Evolutionary conservation across 1,140 invertebrate genomes (phyloP), one percentile per base, ranked within the genome.

Genomic region (Telenomus remus): DNA sequence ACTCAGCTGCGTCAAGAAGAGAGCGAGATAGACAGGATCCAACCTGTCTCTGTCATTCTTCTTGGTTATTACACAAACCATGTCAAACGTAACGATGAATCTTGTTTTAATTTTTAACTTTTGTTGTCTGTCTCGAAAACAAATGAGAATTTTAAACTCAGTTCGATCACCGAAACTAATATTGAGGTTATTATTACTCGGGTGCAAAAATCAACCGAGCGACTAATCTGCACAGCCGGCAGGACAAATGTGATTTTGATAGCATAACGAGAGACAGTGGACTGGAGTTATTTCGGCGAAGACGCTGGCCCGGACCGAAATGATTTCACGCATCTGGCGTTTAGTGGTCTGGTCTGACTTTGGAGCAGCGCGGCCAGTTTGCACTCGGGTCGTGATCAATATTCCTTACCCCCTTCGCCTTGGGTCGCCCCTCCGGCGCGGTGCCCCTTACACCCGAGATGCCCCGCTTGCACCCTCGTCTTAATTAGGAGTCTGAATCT

Each of bases 401-500:
- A 88, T 87, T 87, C 86, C 86, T 88, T 88, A 87, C 82, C 85
- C 87, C 86, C 85, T 86, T 87, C 82, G 83, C 85, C 83, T 86
- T 86, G 81, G 80, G 81, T 80, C 81, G 78, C 82, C 85, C 83
- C 84, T 86, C 81, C 77, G 80, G 65, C 73, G 42, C 39, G 50
- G 68, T 79, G 69, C 76, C 78, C 76, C 74, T 69, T 66, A 59
- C 74, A 69, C 79, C 71, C 69, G 78, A 75, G 80, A 81, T 84
- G 82, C 84, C 82, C 84, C 84, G 83, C 84, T 87, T 81, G 83
- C 85, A 88, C 87, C 88, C 88, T 88, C 84, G 88, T 90, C 90
- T 90, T 91, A 91, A 91, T 91, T 91, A 90, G 90, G 89, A 90
- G 89, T 90, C 89, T 89, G 90, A 90, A 90, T 91, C 90, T 91